phyloP scores from a whole-genome alignment of 2,113 vertebrate genomes.

The Pedionomus torquatus region DNA sequence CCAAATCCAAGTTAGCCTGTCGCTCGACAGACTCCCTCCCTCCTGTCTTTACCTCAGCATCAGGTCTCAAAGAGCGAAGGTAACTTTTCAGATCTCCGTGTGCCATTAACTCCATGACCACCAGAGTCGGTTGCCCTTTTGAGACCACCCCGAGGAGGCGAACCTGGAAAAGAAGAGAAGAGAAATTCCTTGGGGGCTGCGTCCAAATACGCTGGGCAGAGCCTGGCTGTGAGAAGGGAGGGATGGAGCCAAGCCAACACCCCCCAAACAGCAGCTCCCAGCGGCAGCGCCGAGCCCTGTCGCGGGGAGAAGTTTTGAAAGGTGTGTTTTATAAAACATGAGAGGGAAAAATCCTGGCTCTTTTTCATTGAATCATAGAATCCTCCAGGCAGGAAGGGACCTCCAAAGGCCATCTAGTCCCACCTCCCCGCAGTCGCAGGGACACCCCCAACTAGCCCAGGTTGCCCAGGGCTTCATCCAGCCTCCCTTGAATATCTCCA shows the following conservation, averaged over 20 bases:
- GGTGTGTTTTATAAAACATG: rapidly evolving
- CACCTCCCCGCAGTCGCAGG: no score
- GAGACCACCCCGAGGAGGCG: conserved; percentile 95
- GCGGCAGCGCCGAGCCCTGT: neutral
- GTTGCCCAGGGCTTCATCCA: no score
- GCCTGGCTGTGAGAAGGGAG: neutral
- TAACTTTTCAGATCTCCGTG: conserved; percentile 96
- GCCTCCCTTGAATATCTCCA: no score
- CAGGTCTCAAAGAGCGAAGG: conserved; percentile 88
- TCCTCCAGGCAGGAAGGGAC: no score
- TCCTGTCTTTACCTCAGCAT: conserved; percentile 85
- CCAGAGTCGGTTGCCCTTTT: conserved; percentile 92
- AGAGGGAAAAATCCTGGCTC: neutral
- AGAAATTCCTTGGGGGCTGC: neutral
- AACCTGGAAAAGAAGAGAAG: conserved; percentile 78
- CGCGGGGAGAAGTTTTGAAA: neutral
- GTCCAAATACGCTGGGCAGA: neutral
- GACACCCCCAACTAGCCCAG: no score
- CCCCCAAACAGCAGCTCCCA: neutral
- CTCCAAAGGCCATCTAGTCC: no score
- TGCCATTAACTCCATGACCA: conserved; percentile 98
- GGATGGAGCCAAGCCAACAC: neutral
- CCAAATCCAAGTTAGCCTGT: neutral
- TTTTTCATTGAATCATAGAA: no score
- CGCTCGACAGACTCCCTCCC: neutral